phyloP scores from a whole-genome alignment of 2,113 vertebrate genomes.

The Toxostoma redivivum region DNA sequence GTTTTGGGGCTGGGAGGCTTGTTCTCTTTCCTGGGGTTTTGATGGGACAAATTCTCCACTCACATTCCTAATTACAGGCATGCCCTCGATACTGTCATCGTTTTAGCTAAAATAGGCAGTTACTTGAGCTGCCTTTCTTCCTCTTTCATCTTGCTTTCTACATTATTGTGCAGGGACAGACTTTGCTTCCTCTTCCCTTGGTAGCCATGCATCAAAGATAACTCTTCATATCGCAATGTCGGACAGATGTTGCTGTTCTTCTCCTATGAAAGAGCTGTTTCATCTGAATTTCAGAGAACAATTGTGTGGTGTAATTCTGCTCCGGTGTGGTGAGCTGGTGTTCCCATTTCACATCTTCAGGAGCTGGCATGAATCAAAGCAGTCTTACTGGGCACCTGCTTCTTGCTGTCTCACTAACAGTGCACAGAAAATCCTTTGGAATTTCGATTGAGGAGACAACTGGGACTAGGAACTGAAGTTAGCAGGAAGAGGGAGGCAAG shows the following conservation, averaged over 20 bases:
- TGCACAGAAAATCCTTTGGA: conserved; percentile 18
- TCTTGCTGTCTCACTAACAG: conserved; percentile 1
- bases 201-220: not conserved
- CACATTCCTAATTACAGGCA: not conserved
- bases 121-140: not conserved
- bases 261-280: not conserved
- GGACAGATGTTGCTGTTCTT: not conserved
- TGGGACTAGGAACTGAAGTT: not conserved
- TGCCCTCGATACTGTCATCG: fast-evolving
- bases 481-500: not conserved
- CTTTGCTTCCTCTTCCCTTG: conserved; percentile 1
- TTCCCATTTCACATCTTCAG: not conserved
- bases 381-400: not conserved
- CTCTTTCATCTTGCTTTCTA: not conserved
- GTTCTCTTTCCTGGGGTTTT: not conserved
- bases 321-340: not conserved
- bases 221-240: fast-evolving
- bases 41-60: not conserved
- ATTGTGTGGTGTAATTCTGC: not conserved
- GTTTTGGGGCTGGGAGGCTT: not conserved
- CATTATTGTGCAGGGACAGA: not conserved
- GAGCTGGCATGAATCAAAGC: not conserved
- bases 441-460: not conserved
- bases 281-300: not conserved
- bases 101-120: not conserved